These are phyloP conservation scores for Sylvietta virens DNA, from an alignment of 2,113 vertebrate genomes.

Conservation along the genomic window DNA sequence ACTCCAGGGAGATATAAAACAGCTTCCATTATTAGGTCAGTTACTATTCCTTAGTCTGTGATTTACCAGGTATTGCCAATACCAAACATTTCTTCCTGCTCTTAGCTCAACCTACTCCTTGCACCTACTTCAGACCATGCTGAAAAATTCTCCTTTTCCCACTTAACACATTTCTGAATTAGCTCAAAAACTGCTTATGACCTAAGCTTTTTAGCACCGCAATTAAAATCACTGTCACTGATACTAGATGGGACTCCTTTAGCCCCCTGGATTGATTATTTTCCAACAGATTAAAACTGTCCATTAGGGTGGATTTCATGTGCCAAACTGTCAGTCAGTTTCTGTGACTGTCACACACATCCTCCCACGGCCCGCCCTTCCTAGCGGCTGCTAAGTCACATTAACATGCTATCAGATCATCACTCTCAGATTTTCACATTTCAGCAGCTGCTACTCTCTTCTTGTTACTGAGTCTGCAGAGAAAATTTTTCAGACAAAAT, in stretches of 20 bases:
- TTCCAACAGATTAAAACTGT: background rate
- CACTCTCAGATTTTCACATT: slow-evolving; percentile 2
- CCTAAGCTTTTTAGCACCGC: background rate
- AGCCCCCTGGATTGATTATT: background rate
- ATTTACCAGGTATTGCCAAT: background rate
- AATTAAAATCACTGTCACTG: background rate
- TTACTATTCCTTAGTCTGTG: background rate
- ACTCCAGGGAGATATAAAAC: background rate
- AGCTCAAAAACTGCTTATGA: background rate
- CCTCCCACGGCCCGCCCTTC: background rate
- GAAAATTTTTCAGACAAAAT: slow-evolving; percentile 36
- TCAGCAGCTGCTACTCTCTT: slow-evolving; percentile 41
- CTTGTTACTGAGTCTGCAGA: slow-evolving; percentile 30
- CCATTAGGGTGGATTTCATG: background rate
- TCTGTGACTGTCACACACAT: background rate
- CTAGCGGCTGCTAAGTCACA: background rate
- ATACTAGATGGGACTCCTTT: background rate
- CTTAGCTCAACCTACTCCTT: background rate
- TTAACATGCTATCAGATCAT: slow-evolving; percentile 39
- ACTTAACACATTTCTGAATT: background rate
- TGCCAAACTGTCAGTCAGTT: background rate
- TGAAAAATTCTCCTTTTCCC: background rate
- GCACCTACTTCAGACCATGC: background rate
- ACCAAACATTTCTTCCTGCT: background rate
- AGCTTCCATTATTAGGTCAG: background rate